Evolutionary conservation across 2,888 invertebrate species (phyloP), one percentile per base, ranked within the genome.

Genomic region (Drosophila neotestacea): DNA sequence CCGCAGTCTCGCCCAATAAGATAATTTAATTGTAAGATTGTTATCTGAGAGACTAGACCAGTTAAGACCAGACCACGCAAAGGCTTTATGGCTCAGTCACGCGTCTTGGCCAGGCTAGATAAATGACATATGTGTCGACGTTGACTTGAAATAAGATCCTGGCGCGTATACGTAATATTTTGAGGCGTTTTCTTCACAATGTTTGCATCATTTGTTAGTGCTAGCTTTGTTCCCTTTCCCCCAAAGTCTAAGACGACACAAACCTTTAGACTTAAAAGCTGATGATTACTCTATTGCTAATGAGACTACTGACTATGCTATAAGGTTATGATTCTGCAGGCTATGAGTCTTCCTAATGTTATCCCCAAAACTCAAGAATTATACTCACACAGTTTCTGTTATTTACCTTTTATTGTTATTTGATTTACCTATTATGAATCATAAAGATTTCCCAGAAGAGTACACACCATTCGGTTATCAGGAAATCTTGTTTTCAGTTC

Each of bases 121-220:
- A 80, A 82, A 85, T 82, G 82, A 80, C 76, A 80, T 73, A 73
- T 73, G 68, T 77, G 70, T 66, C 74, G 69, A 48, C 50, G 47
- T 5, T 51, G 27, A 9, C 48, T 48, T 52, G 16, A 38, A 48
- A 47, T 42, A 46, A 52, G 38, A 56, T 56, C 44, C 3, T 44
- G 44, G 10, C n/a, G 56, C 70, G 70, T 70, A 70, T 74, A 69
- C 77, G 77, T 58, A 73, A 78, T 70, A 61, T 71, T 73, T 69
- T 68, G 50, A 64, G 61, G 65, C 55, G 56, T 54, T 55, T 63
- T 58, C 72, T 58, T 64, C 64, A 47, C 46, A 71, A 52, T 54
- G 55, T 38, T 38, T 68, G 72, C 77, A 79, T 81, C 81, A 81
- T 81, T 81, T 81, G 77, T 81, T 81, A 81, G 74, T 70, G 70